Evolutionary conservation across 2,113 vertebrate genomes (phyloP).

Genomic region (Pterophyllum scalare): DNA sequence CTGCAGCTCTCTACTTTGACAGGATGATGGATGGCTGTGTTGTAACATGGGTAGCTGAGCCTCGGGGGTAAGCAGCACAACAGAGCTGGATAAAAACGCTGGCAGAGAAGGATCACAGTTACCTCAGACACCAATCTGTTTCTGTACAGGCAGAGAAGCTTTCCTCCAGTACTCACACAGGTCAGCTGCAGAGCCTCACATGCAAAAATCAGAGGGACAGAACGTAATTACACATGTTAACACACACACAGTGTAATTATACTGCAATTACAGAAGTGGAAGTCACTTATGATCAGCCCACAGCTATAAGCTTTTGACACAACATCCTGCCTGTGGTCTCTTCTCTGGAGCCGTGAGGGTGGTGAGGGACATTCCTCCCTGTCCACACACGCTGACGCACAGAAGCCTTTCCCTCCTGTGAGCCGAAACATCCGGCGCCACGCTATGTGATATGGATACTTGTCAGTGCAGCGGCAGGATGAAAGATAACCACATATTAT

Average conservation of each 20-base stretch:
- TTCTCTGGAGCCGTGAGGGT: slow-evolving; percentile 49
- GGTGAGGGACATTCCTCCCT: slow-evolving; percentile 37
- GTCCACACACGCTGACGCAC: slow-evolving; percentile 21
- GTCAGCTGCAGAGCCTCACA: slow-evolving; percentile 20
- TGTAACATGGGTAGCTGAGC: slow-evolving; percentile 42
- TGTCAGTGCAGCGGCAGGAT: slow-evolving; percentile 52
- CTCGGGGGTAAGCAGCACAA: slow-evolving; percentile 39
- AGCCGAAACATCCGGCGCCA: slow-evolving; percentile 35
- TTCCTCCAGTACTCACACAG: not conserved
- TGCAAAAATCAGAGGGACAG: slow-evolving; percentile 25
- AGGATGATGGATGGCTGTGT: slow-evolving; percentile 57
- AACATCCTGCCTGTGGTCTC: slow-evolving; percentile 60
- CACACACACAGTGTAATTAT: slow-evolving; percentile 50
- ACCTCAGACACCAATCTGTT: slow-evolving; percentile 22
- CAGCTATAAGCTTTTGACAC: slow-evolving; percentile 58
- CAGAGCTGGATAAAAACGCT: slow-evolving; percentile 32
- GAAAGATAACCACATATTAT: slow-evolving; percentile 52
- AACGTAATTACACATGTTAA: slow-evolving; percentile 50
- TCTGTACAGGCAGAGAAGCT: not conserved
- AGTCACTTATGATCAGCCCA: slow-evolving; percentile 53
- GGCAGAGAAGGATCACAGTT: slow-evolving; percentile 36
- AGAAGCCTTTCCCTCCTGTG: slow-evolving; percentile 13
- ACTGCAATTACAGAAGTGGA: slow-evolving; percentile 57
- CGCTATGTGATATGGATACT: slow-evolving; percentile 58
- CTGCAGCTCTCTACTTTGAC: slow-evolving; percentile 19